Base-by-base conservation (phyloP, 2,113 vertebrate species). In the Tor tambroides region DNA sequence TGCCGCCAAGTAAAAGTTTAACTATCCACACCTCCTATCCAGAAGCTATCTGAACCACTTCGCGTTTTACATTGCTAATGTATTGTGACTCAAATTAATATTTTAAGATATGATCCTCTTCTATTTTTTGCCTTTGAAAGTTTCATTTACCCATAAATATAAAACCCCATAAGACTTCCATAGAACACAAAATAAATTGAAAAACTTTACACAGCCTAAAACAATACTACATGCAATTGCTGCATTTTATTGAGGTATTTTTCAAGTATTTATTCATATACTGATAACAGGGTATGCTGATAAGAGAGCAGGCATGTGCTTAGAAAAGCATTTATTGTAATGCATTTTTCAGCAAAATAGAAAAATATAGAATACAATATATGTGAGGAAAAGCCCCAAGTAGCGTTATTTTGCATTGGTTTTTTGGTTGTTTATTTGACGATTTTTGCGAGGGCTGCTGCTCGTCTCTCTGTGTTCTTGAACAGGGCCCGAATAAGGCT, bases 381-480 rank as follows among this genome's bases (percentile, higher is more conserved):
- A 65, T 83, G 15, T 26, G 77, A 78, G 77, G 76, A 81, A 80
- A 74, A 83, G 85, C 54, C 46, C n/a, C 43, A 15, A 6, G 21
- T 88, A 80, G 54, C 63, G 11, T 41, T 69, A 56, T 54, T n/a
- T 83, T 51, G 80, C 54, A 23, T 15, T 41, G 38, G 43, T 41
- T 2, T 61, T 46, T 15, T 15, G 26, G 59, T 30, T 83, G 49
- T n/a, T 65, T 88, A 89, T 76, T 89, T 90, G 89, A 46, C 8
- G 1, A 99, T 98, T 92, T 94, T 98, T 83, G 96, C 95, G 83
- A 99, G 94, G 0, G 97, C 97, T 5, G 95, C 92, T 0, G 98
- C 97, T 94, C 98, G 96, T 87, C 98, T 95, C 89, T 99, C 98
- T 0, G 98, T 99, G 91, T 99, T 99, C 95, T 99, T 97, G 92